phyloP scores from a whole-genome alignment of 2,113 vertebrate genomes.

The Strigops habroptila region DNA sequence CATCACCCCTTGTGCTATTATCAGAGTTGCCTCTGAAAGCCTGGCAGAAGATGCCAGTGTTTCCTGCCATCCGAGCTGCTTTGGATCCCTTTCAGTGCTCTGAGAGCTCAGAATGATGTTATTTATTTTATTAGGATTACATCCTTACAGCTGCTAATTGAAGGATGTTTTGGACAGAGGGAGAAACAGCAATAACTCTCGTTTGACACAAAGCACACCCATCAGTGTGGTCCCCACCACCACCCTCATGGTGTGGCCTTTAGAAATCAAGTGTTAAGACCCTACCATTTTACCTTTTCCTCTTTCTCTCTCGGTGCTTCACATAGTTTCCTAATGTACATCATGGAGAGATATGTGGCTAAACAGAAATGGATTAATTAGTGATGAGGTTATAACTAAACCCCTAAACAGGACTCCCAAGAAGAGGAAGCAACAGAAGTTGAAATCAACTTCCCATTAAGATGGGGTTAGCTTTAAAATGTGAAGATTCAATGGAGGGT shows the following conservation, averaged over 20 bases:
- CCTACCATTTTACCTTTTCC: constrained; percentile 58
- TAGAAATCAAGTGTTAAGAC: neutral
- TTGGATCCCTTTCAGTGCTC: neutral
- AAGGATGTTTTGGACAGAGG: neutral
- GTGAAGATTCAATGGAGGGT: neutral
- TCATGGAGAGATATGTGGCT: constrained; percentile 62
- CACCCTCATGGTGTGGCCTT: constrained; percentile 43
- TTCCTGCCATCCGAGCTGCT: neutral
- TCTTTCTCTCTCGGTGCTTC: constrained; percentile 52
- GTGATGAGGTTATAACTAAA: constrained; percentile 33
- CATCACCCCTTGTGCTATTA: neutral
- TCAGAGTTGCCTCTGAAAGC: neutral
- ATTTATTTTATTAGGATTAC: neutral
- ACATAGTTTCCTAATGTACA: constrained; percentile 61
- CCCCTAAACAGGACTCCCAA: constrained; percentile 18
- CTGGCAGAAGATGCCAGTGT: neutral
- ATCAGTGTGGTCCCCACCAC: constrained; percentile 40
- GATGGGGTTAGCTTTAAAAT: neutral
- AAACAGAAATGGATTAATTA: constrained; percentile 64
- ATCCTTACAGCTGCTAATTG: neutral
- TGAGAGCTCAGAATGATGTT: neutral
- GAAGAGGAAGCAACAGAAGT: neutral
- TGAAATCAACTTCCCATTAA: neutral
- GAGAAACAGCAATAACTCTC: neutral
- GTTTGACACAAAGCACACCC: neutral